Evolutionary conservation across 2,888 invertebrate genomes (phyloP), one percentile per base, ranked within the genome.

Genomic region (Hirtodrosophila cameraria): DNA sequence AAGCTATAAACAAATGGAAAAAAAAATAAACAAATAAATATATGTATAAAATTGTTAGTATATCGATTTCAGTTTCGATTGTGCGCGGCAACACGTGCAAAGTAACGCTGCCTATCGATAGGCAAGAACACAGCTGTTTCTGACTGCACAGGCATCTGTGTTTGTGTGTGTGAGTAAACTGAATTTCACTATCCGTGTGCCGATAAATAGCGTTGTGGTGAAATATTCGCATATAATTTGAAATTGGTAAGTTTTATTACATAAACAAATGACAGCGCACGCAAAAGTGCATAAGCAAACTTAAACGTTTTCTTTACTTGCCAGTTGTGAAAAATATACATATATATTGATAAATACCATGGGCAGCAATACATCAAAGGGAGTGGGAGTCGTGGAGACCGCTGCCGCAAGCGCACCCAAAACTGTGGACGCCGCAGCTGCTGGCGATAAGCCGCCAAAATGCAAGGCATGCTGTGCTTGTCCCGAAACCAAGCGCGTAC

Each of bases 381-480:
- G 92, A 71, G 91, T 91, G 36, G 91, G 92, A 69, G 91, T 91
- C 30, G 91, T 91, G 2, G 90, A 91, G 49, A 86, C 87, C 16
- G 89, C 89, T 8, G 85, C 88, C 4, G 71, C 78, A 2, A 64
- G 69, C 15, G 43, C 43, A 6, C 11, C 75, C 9, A 55, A 36
- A 16, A 58, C 68, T 9, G 75, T 76, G 31, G 90, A 90, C 9
- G 91, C 92, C 7, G 36, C 53, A 1, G 75, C 54, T 8, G 46
- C 42, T 30, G 73, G 58, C 5, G 86, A 79, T 4, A 94, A 95
- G 81, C 95, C 95, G 81, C 95, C 95, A 39, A 97, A 97, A 89
- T 92, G 97, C 65, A 99, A 98, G 89, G 96, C 98, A 2, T 99
- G 99, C 88, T 99, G 99, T 92, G 98, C 98, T 2, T 99, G 99